Conservation (phyloP, 2,888 invertebrate genomes). For the Prosapia bicincta region DNA sequence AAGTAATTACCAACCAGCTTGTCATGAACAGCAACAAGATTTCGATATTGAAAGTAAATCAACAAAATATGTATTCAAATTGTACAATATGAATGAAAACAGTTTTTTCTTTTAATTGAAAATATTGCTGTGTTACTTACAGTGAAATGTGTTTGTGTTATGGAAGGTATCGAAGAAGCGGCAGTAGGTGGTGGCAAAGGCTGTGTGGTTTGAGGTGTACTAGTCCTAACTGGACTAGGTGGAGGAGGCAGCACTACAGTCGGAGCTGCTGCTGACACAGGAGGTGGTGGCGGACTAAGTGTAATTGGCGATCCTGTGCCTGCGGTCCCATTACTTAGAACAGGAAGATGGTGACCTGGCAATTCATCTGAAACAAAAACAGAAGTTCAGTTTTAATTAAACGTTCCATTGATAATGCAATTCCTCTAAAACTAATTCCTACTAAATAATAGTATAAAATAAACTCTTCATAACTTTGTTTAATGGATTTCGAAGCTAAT, state of each 20-base stretch:
- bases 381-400: neutral
- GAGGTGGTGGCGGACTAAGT: conserved; percentile 25
- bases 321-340: conserved; percentile 11
- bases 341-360: conserved; percentile 47
- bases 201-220: conserved; percentile 43
- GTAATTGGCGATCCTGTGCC: conserved; percentile 20
- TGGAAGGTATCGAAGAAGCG: conserved; percentile 33
- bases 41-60: too few relatives aligned
- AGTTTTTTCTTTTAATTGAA: too few relatives aligned
- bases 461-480: too few relatives aligned
- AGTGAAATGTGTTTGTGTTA: conserved; percentile 31
- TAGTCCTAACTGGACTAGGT: conserved; percentile 29
- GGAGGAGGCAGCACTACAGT: conserved; percentile 14
- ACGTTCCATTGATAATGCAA: neutral
- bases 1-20: too few relatives aligned
- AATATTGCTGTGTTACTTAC: conserved; percentile 40
- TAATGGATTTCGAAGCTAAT: too few relatives aligned
- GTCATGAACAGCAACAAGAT: too few relatives aligned
- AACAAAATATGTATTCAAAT: too few relatives aligned
- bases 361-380: conserved; percentile 45
- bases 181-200: conserved; percentile 49
- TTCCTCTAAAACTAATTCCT: too few relatives aligned
- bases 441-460: too few relatives aligned
- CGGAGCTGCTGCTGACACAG: conserved; percentile 8
- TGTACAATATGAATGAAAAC: too few relatives aligned